phyloP scores from a whole-genome alignment of 2,888 invertebrate genomes.

The Idaea aversata region DNA sequence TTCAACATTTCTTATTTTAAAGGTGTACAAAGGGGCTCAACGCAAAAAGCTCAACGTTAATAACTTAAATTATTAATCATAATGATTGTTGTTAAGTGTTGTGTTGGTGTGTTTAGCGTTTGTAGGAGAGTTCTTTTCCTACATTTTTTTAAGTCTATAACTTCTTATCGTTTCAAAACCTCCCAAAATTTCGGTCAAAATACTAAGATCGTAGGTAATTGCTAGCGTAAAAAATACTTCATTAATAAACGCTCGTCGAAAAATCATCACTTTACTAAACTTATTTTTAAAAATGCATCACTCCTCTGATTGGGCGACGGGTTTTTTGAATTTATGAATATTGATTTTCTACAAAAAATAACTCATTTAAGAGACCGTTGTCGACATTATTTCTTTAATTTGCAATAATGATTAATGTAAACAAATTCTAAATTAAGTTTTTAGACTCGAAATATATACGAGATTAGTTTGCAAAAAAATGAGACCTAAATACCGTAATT shows the following conservation, averaged over 20 bases:
- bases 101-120: no score
- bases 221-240: no score
- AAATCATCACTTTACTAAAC: not conserved
- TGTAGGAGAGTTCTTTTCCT: no score
- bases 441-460: conserved; percentile 1
- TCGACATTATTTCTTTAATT: not conserved
- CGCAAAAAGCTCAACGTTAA: no score
- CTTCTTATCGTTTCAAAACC: no score
- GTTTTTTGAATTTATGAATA: not conserved
- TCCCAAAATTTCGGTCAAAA: no score
- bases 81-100: no score
- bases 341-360: not conserved
- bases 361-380: not conserved
- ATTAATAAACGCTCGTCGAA: not conserved
- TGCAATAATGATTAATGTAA: not conserved
- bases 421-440: not conserved
- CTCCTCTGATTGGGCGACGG: not conserved
- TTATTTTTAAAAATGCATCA: not conserved
- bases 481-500: not conserved
- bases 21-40: no score
- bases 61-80: no score
- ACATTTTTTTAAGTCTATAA: no score
- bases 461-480: not conserved
- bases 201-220: no score
- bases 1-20: no score